Base-by-base conservation (phyloP, 2,797 vertebrate species). In the Gymnocypris eckloni region DNA sequence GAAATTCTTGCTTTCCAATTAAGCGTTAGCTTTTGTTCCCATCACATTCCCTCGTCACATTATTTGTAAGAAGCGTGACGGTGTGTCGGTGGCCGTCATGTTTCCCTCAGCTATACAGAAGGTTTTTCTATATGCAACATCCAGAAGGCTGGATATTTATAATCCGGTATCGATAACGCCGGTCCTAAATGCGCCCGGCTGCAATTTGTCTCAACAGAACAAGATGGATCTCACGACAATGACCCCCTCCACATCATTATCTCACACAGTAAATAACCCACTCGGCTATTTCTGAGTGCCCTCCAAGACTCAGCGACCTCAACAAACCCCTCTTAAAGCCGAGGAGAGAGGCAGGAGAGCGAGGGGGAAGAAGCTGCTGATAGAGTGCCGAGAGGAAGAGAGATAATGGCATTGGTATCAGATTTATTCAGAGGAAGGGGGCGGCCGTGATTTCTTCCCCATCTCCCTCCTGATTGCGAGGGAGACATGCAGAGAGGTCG, bases 401-500 rank as follows among this genome's bases (percentile, higher is more conserved):
- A 92, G 95, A 96, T 96, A 97, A 97, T 97, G 95, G 96, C 95
- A 97, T 96, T 96, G 95, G 95, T 96, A 97, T 97, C 96, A 96
- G 95, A 98, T 98, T 97, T 97, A 98, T 98, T 96, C 96, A 94
- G 93, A 92, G 90, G 95, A 94, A 90, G 92, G 92, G 92, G 93
- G 95, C 95, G 94, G 93, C 94, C 72, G 92, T 93, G 94, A 95
- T 95, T 95, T 95, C 96, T 93, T 92, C 94, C 92, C 84, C 78
- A 84, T 88, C 89, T 88, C 93, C 87, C 91, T 90, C 95, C 95
- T 96, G 96, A 97, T 97, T 97, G 97, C 97, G 95, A 97, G 96
- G 96, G 96, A 99, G 97, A 99, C 98, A 98, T 97, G 96, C 96
- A 93, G 95, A 92, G 96, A 95, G 96, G 98, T 97, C 97, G 94